Evolutionary conservation across 2,113 vertebrate species (phyloP).

Genomic region (Pionites leucogaster): DNA sequence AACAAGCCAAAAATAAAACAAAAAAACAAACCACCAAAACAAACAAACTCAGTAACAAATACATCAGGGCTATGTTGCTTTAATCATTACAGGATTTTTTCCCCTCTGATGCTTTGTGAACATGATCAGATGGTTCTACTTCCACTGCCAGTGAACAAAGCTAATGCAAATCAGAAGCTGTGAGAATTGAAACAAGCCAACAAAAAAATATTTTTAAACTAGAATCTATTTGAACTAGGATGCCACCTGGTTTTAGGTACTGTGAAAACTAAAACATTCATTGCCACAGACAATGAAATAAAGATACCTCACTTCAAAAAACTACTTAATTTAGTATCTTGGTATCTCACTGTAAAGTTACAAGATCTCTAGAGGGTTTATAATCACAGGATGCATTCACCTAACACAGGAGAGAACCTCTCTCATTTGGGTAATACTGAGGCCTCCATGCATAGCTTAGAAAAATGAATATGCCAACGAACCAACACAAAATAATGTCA

Average conservation of each 20-base stretch:
- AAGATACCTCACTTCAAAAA: background rate
- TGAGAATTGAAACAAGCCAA: background rate
- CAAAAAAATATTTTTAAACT: fast-evolving
- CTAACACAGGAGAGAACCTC: background rate
- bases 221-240: background rate
- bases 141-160: background rate
- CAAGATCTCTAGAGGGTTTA: background rate
- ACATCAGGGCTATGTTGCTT: background rate
- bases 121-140: fast-evolving
- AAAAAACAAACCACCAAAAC: background rate
- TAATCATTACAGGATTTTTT: background rate
- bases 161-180: background rate
- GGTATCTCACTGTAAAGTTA: background rate
- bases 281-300: background rate
- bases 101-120: background rate
- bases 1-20: background rate
- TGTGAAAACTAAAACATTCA: background rate
- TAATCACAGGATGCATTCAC: background rate
- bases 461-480: background rate
- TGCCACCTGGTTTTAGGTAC: fast-evolving
- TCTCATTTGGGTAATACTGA: background rate
- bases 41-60: background rate
- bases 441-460: background rate
- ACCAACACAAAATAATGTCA: background rate
- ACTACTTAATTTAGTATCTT: background rate